Evolutionary conservation across 1,140 invertebrate species (phyloP), one percentile per base, ranked within the genome.

Genomic region (Thaumetopoea pityocampa): DNA sequence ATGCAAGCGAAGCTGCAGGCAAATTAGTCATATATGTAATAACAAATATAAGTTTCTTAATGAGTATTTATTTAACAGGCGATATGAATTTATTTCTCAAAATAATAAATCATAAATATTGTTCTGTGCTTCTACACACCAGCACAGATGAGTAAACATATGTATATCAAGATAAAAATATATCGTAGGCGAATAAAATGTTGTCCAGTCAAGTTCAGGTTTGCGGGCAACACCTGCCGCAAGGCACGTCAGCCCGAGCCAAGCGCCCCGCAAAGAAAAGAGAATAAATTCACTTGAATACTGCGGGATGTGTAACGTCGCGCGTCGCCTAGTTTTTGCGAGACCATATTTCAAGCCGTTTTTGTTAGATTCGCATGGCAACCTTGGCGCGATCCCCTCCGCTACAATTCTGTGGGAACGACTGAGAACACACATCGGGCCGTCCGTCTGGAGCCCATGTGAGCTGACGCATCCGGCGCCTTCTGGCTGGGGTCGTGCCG

Each of bases 341-440:
- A 29, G 22, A 41, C 41, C 24, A 53, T 54, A 43, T 51, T 47
- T 44, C 35, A 53, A 56, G 32, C 15, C 46, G 46, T 73, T 68
- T 77, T 76, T 74, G 55, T 71, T 59, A 64, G 53, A 73, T 77
- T 77, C 63, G 60, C 62, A 62, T 55, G 54, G 61, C 51, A 76
- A 69, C 74, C 74, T 76, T 72, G 68, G 67, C 61, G 66, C 50
- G 59, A 56, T 61, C 56, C 68, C 70, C 61, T 67, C 52, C 54
- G 58, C 43, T 61, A 54, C 44, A 58, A 40, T 58, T 67, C 69
- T 80, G 76, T 80, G 76, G 72, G 76, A 80, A 80, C 62, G 56
- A 62, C 48, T 56, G 50, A 54, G 68, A 62, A 46, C 58, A 51
- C 52, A 66, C 59, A 53, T 64, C 70, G 55, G 51, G 43, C 49